Conservation (phyloP, 2,113 vertebrate genomes). For the Alouatta palliata region DNA sequence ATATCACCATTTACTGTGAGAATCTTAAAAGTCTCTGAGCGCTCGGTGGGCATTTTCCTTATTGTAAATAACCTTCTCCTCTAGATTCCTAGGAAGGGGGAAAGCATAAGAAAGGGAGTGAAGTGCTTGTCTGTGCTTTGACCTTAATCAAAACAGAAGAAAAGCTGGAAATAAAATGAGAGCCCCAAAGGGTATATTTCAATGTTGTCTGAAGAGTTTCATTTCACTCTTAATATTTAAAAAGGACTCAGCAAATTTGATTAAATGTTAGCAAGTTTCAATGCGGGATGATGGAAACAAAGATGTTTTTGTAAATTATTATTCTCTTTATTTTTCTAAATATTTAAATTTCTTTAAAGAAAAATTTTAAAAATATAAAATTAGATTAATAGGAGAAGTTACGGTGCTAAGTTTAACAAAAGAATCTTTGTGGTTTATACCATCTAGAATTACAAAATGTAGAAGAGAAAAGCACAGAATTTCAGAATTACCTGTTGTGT, state of each 20-base stretch:
- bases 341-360: background rate
- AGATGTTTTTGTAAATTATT: background rate
- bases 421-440: background rate
- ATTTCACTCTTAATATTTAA: background rate
- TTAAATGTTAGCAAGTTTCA: background rate
- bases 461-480: background rate
- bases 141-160: background rate
- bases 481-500: background rate
- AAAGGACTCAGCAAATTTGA: background rate
- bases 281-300: background rate
- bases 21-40: background rate
- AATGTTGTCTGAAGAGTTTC: background rate
- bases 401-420: background rate
- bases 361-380: background rate
- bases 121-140: background rate
- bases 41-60: background rate
- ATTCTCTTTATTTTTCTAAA: background rate
- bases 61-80: background rate
- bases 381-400: background rate
- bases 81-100: background rate
- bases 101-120: background rate
- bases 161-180: slow-evolving; percentile 35
- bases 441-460: background rate
- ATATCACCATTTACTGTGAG: background rate
- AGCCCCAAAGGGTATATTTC: background rate